These are phyloP conservation scores for Semaprochilodus insignis DNA, from an alignment of 2,797 vertebrate species.

Conservation along the genomic window DNA sequence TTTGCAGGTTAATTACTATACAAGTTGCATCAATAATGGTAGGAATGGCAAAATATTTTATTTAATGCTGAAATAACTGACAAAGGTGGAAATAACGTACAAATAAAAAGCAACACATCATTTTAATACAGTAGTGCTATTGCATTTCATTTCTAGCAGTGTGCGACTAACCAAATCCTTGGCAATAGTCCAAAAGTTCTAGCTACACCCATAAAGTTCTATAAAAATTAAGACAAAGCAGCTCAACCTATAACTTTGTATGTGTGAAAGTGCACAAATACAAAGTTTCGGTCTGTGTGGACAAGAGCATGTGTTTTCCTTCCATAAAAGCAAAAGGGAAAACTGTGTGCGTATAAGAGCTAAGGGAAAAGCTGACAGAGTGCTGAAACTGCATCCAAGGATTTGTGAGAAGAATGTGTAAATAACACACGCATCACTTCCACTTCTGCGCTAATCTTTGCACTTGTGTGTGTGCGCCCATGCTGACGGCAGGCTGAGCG, in stretches of 20 bases:
- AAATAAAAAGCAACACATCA: too few relatives aligned
- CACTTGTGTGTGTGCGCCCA: constrained; percentile 53
- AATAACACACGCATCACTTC: constrained; percentile 71
- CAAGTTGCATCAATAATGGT: too few relatives aligned
- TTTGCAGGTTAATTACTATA: too few relatives aligned
- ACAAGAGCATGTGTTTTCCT: not conserved
- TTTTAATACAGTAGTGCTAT: too few relatives aligned
- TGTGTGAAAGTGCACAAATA: not conserved
- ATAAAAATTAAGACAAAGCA: not conserved
- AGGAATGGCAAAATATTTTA: too few relatives aligned
- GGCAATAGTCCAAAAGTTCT: too few relatives aligned
- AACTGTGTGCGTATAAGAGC: constrained; percentile 15
- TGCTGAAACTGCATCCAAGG: constrained; percentile 74
- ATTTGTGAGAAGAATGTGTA: constrained; percentile 57
- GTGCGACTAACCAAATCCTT: too few relatives aligned
- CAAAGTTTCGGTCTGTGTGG: not conserved
- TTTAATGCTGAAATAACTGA: too few relatives aligned
- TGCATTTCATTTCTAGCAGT: too few relatives aligned
- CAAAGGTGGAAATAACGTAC: too few relatives aligned
- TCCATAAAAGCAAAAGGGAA: not conserved
- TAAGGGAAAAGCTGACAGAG: constrained; percentile 67
- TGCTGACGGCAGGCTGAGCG: constrained; percentile 49
- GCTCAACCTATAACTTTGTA: not conserved
- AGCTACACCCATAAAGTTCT: too few relatives aligned
- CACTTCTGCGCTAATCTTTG: constrained; percentile 70